Evolutionary conservation across 2,797 vertebrate species (phyloP), one percentile per base, ranked within the genome.

Genomic region (Smutsia gigantea): DNA sequence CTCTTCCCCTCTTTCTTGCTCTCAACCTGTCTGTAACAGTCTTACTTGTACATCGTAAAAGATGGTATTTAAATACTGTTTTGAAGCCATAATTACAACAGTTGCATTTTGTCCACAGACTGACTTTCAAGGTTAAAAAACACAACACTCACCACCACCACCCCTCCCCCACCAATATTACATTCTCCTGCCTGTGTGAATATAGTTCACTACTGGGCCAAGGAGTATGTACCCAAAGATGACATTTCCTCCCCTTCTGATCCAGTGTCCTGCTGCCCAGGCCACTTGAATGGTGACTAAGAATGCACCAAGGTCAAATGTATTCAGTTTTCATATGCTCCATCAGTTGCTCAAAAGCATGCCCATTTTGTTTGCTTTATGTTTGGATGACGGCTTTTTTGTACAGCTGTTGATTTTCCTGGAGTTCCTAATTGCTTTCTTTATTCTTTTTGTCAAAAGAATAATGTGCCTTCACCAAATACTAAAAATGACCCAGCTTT

Each of bases 391-490:
- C 17, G 31, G 39, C n/a, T 87, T 87, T 59, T 88, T 53, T 71
- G 53, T 37, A 87, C 1, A 61, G 66, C 42, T 82, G 95, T 95
- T 84, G 21, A 84, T 87, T 81, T 95, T 93, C 83, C 57, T 92
- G 79, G 21, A 82, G 53, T 87, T 94, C 77, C 55, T 98, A 97
- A 97, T 96, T 84, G 55, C 79, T 95, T 95, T 95, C 87, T 93
- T 96, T 95, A 86, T 93, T 91, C 92, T 83, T 82, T 55, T 57
- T 94, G 95, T 97, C 79, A 84, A 68, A 97, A 96, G 87, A 96
- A 95, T 77, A 95, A 96, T 71, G 23, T 87, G 49, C 46, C 71
- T 93, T 89, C 75, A 66, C 87, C 69, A 91, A 74, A 72, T 57
- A 51, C 93, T 95, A 93, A 93, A 93, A 96, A 96, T 69, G 82